Base-by-base conservation (phyloP, 1,140 invertebrate genomes). In the Elymnias hypermnestra region DNA sequence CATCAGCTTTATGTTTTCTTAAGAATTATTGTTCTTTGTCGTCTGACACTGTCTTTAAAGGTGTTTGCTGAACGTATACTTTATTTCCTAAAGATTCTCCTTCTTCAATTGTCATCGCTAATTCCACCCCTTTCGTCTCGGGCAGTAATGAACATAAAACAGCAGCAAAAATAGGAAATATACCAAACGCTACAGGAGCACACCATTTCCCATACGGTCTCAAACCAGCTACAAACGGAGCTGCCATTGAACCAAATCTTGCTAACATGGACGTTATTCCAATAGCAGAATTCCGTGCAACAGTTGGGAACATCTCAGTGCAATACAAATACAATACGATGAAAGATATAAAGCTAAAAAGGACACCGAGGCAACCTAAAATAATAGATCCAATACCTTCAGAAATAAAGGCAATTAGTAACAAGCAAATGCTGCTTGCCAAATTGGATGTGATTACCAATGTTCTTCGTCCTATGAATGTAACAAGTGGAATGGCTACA, bases 21-120 rank as follows among this genome's bases (percentile, higher is more conserved):
- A 12, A 7, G 10, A 8, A 33, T 15, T 15, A 8, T 33, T 33
- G 3, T 8, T 17, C 31, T n/a, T 5, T 9, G 9, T 21, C 17
- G 4, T 36, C 15, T 9, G 5, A 19, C 10, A 10, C 12, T n/a
- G 5, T 10, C 0, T 4, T 2, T 36, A 8, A 2, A 18, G 5
- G n/a, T 10, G 8, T 36, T 36, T 36, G 15, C 5, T 18, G 31
- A 23, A 14, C 21, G 15, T 1, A 7, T 5, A 18, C 12, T 5
- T 44, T 10, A 7, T 87, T 90, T 26, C 90, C 90, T 70, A 92
- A 92, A 23, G 81, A 85, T 83, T 94, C 92, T 10, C 91, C 92
- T 60, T 94, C 93, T 70, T 93, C 90, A 26, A 94, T 75, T 0
- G 92, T 94, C 65, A 93, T 93, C 3, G 93, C 90, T 28, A 95